These are phyloP conservation scores for Aphaenogaster rudis DNA, from an alignment of 1,140 invertebrate genomes.

Conservation along the genomic window DNA sequence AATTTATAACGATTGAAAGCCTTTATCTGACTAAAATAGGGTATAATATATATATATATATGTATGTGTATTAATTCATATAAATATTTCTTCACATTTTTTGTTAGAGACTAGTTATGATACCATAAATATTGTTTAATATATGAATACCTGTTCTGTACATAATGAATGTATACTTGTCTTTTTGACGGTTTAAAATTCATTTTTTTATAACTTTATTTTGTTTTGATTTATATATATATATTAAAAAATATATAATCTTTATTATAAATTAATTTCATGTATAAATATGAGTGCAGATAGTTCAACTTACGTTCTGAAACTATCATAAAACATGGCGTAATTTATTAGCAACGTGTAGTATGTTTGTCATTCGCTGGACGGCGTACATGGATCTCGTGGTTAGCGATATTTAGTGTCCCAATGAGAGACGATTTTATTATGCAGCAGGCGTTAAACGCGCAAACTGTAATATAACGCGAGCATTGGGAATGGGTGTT, in stretches of 20 bases:
- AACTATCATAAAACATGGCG: not conserved
- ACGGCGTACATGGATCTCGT: constrained; percentile 22
- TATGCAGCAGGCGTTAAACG: constrained; percentile 67
- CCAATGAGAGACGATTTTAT: constrained; percentile 67
- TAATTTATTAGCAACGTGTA: constrained; percentile 41
- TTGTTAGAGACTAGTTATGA: not conserved
- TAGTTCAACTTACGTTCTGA: not conserved
- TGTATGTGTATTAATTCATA: not conserved
- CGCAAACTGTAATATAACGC: constrained; percentile 60
- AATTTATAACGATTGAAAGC: constrained; percentile 64
- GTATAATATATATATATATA: constrained; percentile 47
- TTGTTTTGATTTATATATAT: not conserved
- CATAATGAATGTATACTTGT: not conserved
- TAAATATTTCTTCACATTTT: constrained; percentile 10
- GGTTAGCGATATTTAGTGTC: constrained; percentile 54
- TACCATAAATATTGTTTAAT: not conserved
- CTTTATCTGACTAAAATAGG: constrained; percentile 29
- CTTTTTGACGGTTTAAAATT: not conserved
- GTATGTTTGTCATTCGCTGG: constrained; percentile 42
- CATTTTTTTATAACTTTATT: not conserved
- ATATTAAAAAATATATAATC: not conserved
- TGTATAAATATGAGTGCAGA: not conserved
- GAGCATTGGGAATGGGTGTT: constrained; percentile 13
- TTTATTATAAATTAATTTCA: constrained; percentile 1
- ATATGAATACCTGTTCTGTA: not conserved